These are phyloP conservation scores for Protophormia terraenovae DNA, from an alignment of 2,888 invertebrate species.

Conservation along the genomic window DNA sequence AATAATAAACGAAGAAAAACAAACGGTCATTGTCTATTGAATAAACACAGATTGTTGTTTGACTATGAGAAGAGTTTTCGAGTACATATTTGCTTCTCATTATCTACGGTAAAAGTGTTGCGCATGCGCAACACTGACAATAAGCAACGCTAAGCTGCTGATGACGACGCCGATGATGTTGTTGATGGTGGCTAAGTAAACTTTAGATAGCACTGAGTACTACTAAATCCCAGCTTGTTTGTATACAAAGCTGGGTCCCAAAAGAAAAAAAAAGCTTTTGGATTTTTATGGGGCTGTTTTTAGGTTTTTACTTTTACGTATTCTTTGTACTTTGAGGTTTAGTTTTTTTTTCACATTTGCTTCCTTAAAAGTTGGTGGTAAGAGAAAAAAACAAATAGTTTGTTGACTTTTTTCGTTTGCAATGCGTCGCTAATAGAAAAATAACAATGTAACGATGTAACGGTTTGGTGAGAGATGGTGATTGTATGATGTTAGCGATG, in stretches of 20 bases:
- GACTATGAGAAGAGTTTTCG: constrained; percentile 14
- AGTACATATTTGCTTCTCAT: constrained; percentile 65
- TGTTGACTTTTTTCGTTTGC: constrained; percentile 67
- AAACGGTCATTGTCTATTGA: constrained; percentile 66
- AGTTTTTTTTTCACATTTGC: background rate
- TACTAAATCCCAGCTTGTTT: constrained; percentile 18
- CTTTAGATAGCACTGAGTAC: constrained; percentile 17
- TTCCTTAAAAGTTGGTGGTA: constrained; percentile 14
- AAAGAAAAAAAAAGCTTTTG: constrained; percentile 26
- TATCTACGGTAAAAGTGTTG: constrained; percentile 67
- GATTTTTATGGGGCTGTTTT: constrained; percentile 18
- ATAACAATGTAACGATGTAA: constrained; percentile 66
- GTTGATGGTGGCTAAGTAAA: constrained; percentile 50
- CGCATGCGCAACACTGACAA: constrained; percentile 63
- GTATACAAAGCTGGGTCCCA: constrained; percentile 39
- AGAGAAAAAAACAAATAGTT: background rate
- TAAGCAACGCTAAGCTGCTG: constrained; percentile 43
- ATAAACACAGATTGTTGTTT: constrained; percentile 58
- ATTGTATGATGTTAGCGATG: constrained; percentile 50
- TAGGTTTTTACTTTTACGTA: constrained; percentile 23
- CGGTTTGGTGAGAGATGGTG: constrained; percentile 65
- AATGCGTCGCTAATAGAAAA: constrained; percentile 68
- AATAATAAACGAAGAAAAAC: constrained; percentile 31
- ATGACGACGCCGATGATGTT: constrained; percentile 30
- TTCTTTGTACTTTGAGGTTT: background rate